Evolutionary conservation across 2,797 vertebrate genomes (phyloP).

Genomic region (Morus bassanus): DNA sequence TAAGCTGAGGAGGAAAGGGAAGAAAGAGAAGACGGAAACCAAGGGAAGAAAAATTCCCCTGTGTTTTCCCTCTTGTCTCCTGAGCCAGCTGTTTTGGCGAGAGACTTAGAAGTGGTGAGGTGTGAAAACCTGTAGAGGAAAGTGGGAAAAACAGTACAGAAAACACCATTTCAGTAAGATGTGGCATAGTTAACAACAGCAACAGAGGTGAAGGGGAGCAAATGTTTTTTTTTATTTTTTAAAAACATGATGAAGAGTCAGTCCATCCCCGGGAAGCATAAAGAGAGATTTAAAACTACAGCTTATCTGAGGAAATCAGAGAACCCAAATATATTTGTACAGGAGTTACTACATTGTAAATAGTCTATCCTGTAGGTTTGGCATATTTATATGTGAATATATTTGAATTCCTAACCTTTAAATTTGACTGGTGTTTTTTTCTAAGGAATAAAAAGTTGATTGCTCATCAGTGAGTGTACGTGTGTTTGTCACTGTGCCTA

Average conservation of each 20-base stretch:
- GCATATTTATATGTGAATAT: background rate
- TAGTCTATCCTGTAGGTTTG: background rate
- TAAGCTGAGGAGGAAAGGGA: background rate
- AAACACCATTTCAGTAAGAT: background rate
- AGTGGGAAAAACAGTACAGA: background rate
- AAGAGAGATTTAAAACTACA: background rate
- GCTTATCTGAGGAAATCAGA: background rate
- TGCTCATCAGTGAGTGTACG: background rate
- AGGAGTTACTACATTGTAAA: background rate
- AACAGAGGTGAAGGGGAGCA: background rate
- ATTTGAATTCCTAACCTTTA: background rate
- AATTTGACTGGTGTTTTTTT: background rate
- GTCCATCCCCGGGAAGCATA: background rate
- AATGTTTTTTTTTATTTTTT: background rate
- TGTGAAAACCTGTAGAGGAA: background rate
- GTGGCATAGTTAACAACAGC: background rate
- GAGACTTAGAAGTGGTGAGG: background rate
- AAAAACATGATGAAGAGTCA: background rate
- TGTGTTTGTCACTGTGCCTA: background rate
- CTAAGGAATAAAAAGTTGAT: background rate
- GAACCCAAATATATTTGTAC: background rate
- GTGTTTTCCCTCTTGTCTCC: background rate
- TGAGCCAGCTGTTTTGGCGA: background rate
- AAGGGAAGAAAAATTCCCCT: background rate
- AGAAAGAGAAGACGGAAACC: background rate